A percentile compares a stretch with the other conserved stretches of the same genome.
Evolutionary conservation across 2,113 vertebrate genomes (phyloP).

Genomic region (Sinocyclocheilus anophthalmus): DNA sequence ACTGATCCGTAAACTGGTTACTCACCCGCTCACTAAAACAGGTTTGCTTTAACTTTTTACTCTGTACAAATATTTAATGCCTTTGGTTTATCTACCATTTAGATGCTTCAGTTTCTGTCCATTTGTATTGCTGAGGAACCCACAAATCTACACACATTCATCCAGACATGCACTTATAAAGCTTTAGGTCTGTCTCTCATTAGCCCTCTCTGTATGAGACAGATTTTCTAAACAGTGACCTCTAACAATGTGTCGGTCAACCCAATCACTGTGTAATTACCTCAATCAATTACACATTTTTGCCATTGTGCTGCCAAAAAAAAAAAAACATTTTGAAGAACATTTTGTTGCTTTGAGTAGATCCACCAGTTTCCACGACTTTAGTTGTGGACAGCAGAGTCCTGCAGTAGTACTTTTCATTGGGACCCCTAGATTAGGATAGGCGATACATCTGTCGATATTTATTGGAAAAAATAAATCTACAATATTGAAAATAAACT

Average conservation of each 20-base stretch:
- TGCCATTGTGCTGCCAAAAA: neutral
- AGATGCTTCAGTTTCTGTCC: neutral
- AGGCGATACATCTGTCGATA: no score
- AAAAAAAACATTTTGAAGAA: neutral
- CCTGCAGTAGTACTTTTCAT: no score
- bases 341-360: slow-evolving; percentile 49
- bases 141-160: neutral
- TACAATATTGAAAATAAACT: no score
- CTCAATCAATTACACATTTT: neutral
- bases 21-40: slow-evolving; percentile 92
- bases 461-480: no score
- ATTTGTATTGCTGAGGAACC: neutral
- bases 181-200: neutral
- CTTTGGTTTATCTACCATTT: neutral
- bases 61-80: neutral
- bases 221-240: slow-evolving; percentile 12
- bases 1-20: slow-evolving; percentile 86
- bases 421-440: no score
- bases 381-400: no score
- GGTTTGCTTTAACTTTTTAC: slow-evolving; percentile 70
- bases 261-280: neutral
- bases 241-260: slow-evolving; percentile 4
- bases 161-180: neutral
- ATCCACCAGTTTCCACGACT: neutral
- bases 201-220: neutral